Percentiles rank a stretch among this genome's conserved stretches.
These are phyloP conservation scores for Morelia viridis DNA, from an alignment of 2,797 vertebrate species.

Conservation along the genomic window DNA sequence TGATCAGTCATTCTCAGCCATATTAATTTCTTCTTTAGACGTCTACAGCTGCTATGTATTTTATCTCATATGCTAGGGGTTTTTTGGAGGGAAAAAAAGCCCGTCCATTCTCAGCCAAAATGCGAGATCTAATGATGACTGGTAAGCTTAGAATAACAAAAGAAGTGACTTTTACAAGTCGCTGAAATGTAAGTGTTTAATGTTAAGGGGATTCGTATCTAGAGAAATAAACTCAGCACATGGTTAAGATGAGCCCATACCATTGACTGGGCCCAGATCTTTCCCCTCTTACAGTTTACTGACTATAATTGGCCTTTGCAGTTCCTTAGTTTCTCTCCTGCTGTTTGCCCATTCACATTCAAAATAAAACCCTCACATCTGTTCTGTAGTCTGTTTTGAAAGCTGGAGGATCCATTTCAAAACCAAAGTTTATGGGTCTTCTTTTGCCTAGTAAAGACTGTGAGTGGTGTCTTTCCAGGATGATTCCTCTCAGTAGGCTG, in stretches of 20 bases:
- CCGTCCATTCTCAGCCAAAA: conserved; percentile 51
- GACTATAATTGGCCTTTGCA: conserved; percentile 36
- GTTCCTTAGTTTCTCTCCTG: conserved; percentile 45
- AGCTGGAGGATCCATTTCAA: conserved; percentile 40
- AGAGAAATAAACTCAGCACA: conserved; percentile 39
- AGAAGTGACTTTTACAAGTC: conserved; percentile 65
- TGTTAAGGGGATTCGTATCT: conserved; percentile 62
- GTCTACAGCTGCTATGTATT: conserved; percentile 66
- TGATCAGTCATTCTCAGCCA: conserved; percentile 62
- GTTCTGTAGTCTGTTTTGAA: conserved; percentile 47
- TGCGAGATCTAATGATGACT: conserved; percentile 58
- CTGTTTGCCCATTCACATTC: conserved; percentile 41
- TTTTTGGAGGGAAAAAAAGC: conserved; percentile 44
- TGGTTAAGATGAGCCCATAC: conserved; percentile 34
- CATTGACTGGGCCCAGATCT: conserved; percentile 48
- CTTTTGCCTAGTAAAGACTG: conserved; percentile 14
- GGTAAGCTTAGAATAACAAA: conserved; percentile 64
- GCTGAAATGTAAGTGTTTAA: conserved; percentile 66
- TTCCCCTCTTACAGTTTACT: conserved; percentile 42
- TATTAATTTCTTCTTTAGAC: conserved; percentile 73
- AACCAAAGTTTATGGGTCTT: conserved; percentile 39
- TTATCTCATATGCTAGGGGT: conserved; percentile 65
- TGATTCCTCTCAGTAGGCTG: conserved; percentile 6
- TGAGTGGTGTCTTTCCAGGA: conserved; percentile 15
- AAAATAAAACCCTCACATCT: conserved; percentile 37